Evolutionary conservation across 1,140 invertebrate genomes (phyloP).

Genomic region (Drosophila simulans): DNA sequence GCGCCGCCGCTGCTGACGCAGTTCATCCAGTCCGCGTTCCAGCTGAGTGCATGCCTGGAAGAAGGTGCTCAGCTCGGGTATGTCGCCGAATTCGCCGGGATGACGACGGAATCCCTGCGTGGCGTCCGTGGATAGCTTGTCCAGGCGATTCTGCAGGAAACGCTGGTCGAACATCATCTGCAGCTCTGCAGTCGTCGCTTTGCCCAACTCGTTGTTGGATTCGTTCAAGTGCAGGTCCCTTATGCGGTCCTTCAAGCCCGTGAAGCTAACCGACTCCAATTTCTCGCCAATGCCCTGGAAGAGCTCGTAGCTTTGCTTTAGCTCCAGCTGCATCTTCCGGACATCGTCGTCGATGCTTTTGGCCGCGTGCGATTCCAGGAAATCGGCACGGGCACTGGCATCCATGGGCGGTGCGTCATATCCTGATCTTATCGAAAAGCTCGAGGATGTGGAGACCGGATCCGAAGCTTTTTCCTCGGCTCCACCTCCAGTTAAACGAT

Average conservation of each 20-base stretch:
- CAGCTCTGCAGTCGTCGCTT: slow-evolving; percentile 48
- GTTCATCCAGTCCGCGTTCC: slow-evolving; percentile 66
- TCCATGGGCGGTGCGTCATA: slow-evolving; percentile 19
- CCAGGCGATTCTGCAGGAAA: slow-evolving; percentile 57
- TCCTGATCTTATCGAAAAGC: slow-evolving; percentile 9
- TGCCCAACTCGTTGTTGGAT: slow-evolving; percentile 38
- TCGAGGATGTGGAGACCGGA: slow-evolving; percentile 3
- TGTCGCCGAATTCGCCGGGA: slow-evolving; percentile 81
- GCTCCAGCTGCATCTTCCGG: slow-evolving; percentile 67
- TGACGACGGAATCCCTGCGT: slow-evolving; percentile 67
- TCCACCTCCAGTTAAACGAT: slow-evolving; percentile 3
- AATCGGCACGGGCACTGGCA: slow-evolving; percentile 24
- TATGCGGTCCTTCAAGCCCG: slow-evolving; percentile 63
- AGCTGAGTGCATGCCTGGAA: slow-evolving; percentile 73
- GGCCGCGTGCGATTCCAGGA: slow-evolving; percentile 38
- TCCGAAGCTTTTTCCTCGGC: not conserved
- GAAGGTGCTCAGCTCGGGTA: slow-evolving; percentile 76
- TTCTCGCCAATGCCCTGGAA: slow-evolving; percentile 73
- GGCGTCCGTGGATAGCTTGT: slow-evolving; percentile 63
- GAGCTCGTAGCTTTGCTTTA: slow-evolving; percentile 70
- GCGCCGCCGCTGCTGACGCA: slow-evolving; percentile 61
- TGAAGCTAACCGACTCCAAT: slow-evolving; percentile 68
- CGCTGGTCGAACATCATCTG: slow-evolving; percentile 61
- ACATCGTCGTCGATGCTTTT: slow-evolving; percentile 67
- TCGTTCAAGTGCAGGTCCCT: slow-evolving; percentile 64